Evolutionary conservation across 2,888 invertebrate genomes (phyloP).

Genomic region (Drosophila stalkeri): DNA sequence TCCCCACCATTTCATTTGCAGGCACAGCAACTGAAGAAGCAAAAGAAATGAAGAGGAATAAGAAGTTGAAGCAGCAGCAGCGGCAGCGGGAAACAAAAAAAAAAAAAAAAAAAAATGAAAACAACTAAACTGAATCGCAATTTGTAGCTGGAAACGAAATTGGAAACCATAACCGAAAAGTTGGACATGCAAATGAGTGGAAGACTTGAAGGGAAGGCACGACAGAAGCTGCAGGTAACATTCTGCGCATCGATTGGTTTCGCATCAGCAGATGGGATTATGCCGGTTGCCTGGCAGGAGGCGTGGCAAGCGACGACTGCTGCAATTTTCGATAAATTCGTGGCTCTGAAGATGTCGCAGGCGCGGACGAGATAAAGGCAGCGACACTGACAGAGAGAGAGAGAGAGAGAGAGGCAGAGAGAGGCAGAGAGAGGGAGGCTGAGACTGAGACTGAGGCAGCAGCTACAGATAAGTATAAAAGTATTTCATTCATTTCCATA

Average conservation of each 20-base stretch:
- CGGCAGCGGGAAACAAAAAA: background rate
- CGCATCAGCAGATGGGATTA: constrained; percentile 77
- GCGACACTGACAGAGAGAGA: background rate
- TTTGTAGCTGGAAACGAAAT: constrained; percentile 25
- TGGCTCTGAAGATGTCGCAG: constrained; percentile 58
- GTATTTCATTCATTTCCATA: constrained; percentile 82
- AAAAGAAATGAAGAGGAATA: background rate
- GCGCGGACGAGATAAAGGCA: constrained; percentile 13
- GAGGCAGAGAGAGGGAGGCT: background rate
- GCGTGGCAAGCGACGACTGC: constrained; percentile 39
- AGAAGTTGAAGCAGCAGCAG: background rate
- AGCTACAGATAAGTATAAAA: constrained; percentile 41
- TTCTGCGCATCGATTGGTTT: constrained; percentile 74
- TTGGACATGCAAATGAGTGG: constrained; percentile 70
- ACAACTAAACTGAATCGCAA: constrained; percentile 16
- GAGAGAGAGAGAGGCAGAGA: background rate
- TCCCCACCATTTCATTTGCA: background rate
- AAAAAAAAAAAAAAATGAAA: constrained; percentile 24
- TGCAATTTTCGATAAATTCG: constrained; percentile 79
- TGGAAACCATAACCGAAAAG: constrained; percentile 36
- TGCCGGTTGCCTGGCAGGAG: constrained; percentile 45
- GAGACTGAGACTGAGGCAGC: background rate
- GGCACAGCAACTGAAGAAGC: background rate
- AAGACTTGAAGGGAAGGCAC: background rate
- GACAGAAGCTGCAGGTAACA: constrained; percentile 49